phyloP scores from a whole-genome alignment of 2,113 vertebrate genomes.

The Poicephalus meyeri region DNA sequence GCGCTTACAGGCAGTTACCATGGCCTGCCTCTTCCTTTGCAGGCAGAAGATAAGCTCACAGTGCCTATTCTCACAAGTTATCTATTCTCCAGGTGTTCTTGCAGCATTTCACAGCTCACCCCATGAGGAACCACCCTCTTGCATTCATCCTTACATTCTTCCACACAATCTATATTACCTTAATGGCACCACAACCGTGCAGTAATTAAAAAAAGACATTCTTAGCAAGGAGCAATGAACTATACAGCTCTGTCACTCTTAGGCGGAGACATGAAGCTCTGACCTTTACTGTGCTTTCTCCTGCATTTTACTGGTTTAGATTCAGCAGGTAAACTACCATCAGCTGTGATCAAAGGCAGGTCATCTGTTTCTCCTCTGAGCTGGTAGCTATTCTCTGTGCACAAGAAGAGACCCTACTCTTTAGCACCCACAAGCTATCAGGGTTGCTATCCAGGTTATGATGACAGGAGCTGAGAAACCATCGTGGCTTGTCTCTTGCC shows the following conservation, averaged over 20 bases:
- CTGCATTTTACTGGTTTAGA: not conserved
- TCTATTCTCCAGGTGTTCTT: not conserved
- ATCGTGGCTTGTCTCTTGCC: accelerated
- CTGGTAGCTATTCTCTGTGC: not conserved
- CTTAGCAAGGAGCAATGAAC: not conserved
- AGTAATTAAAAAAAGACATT: not conserved
- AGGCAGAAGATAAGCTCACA: not conserved
- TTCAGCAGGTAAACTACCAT: not conserved
- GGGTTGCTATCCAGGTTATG: accelerated
- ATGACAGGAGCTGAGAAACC: not conserved
- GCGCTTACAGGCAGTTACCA: not conserved
- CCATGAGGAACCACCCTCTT: not conserved
- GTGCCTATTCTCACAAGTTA: not conserved
- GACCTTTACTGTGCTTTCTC: not conserved
- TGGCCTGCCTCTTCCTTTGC: not conserved
- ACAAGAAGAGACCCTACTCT: not conserved
- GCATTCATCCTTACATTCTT: not conserved
- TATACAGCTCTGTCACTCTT: not conserved
- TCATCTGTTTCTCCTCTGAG: not conserved
- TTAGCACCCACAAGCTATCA: not conserved
- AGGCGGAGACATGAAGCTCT: not conserved
- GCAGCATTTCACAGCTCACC: not conserved
- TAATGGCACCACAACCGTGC: not conserved
- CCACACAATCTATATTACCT: not conserved
- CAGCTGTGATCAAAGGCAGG: not conserved